Evolutionary conservation across 2,113 vertebrate genomes (phyloP), one percentile per base, ranked within the genome.

Genomic region (Chamaetylas fuelleborni): DNA sequence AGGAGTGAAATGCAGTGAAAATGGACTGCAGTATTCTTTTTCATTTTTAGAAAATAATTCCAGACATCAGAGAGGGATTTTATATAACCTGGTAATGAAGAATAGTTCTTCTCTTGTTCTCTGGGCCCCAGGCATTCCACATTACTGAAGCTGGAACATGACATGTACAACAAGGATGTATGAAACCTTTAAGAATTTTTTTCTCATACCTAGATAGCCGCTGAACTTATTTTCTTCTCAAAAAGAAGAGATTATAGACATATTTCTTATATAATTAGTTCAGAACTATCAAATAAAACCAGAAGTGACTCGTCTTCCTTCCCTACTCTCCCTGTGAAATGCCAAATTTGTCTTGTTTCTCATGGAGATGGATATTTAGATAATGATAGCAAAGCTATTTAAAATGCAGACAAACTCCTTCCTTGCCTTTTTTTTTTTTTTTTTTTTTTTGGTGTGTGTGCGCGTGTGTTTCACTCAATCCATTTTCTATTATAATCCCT

Each of bases 1-100:
- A 82, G 78, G 66, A 82, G 26, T 69, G 34, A 91, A 93, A 94
- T 50, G 73, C 34, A 87, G 34, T 72, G 78, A 23, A 73, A 92
- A 73, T 66, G 62, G 34, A 72, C 54, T 61, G 53, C 54, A 24
- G 70, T 40, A 5, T 61, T 77, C 31, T 85, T 54, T 77, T 86
- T 86, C 85, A 79, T 65, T 94, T 82, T 91, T 85, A 73, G 81
- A 85, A 90, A 92, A 88, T 57, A 86, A 81, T 90, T 90, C 54
- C 60, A 91, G 67, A 43, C 34, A 64, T 87, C 25, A 53, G 50
- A 90, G 80, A 69, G 47, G 57, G 54, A 43, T 74, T 86, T 80
- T 76, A 38, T 85, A 77, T 72, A 82, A 88, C 22, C 38, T 62
- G 12, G 53, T 76, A 81, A 92, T 78, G 70, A 87, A 87, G 66